phyloP scores from a whole-genome alignment of 2,113 vertebrate genomes.

The Urocynchramus pylzowi region DNA sequence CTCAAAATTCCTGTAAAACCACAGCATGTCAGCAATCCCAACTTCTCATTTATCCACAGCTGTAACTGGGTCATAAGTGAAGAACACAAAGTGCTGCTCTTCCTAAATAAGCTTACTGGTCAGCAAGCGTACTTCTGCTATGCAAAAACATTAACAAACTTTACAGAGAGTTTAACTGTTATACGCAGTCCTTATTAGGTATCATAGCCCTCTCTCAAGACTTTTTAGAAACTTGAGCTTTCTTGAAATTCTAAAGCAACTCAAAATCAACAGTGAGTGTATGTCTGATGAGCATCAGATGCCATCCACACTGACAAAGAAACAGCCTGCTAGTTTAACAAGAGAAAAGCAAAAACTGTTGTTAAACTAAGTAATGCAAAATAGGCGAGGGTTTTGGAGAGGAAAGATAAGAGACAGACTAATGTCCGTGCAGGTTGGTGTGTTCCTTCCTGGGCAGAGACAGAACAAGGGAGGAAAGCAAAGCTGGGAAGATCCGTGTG shows the following conservation, averaged over 20 bases:
- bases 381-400: neutral
- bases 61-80: neutral
- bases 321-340: neutral
- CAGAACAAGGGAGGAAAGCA: neutral
- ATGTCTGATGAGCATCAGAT: accelerated
- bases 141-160: neutral
- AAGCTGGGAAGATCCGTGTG: neutral
- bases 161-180: neutral
- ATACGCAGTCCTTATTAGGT: neutral
- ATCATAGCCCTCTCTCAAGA: neutral
- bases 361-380: neutral
- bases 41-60: neutral
- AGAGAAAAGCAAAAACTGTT: neutral
- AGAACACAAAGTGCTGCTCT: neutral
- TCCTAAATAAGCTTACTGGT: neutral
- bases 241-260: neutral
- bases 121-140: neutral
- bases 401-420: neutral
- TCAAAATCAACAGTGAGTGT: neutral
- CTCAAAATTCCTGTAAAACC: neutral
- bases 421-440: neutral
- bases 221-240: neutral
- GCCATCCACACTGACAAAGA: neutral
- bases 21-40: neutral
- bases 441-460: neutral